phyloP scores from a whole-genome alignment of 64 coral and sea anemone species.

The Dendronephthya gigantea region DNA sequence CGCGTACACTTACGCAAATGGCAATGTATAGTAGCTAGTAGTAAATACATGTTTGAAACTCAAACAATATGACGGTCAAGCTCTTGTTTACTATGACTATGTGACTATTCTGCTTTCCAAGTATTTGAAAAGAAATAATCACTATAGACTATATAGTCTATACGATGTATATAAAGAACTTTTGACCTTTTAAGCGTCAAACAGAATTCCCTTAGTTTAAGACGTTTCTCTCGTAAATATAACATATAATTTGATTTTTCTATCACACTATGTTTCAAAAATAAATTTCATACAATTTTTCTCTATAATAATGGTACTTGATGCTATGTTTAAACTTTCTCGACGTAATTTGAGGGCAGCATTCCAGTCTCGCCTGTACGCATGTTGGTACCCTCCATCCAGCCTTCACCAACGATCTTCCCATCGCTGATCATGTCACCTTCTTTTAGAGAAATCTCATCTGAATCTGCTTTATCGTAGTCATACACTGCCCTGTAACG shows the following conservation, averaged over 20 bases:
- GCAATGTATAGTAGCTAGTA: too few species aligned
- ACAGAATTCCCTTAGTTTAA: too few species aligned
- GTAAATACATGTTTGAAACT: too few species aligned
- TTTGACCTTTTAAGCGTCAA: too few species aligned
- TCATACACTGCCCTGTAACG: slow-evolving; percentile 27
- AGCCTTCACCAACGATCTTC: slow-evolving; percentile 24
- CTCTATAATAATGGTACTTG: neutral
- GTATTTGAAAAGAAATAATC: too few species aligned
- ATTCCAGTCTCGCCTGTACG: slow-evolving; percentile 31
- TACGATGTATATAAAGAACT: too few species aligned
- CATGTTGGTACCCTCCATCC: slow-evolving; percentile 30
- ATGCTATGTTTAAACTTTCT: neutral
- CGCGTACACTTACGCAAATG: too few species aligned
- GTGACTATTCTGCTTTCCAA: too few species aligned
- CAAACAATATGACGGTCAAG: too few species aligned
- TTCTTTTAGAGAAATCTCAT: slow-evolving; percentile 27
- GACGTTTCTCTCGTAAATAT: neutral
- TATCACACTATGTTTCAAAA: neutral
- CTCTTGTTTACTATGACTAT: too few species aligned
- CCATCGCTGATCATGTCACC: slow-evolving; percentile 32
- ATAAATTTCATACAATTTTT: neutral
- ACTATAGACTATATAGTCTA: too few species aligned
- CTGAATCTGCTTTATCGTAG: slow-evolving; percentile 19
- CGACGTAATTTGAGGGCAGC: slow-evolving; percentile 43
- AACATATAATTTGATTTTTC: neutral